Conservation (phyloP, 1,140 invertebrate species). For the Drosophila sulfurigaster region DNA sequence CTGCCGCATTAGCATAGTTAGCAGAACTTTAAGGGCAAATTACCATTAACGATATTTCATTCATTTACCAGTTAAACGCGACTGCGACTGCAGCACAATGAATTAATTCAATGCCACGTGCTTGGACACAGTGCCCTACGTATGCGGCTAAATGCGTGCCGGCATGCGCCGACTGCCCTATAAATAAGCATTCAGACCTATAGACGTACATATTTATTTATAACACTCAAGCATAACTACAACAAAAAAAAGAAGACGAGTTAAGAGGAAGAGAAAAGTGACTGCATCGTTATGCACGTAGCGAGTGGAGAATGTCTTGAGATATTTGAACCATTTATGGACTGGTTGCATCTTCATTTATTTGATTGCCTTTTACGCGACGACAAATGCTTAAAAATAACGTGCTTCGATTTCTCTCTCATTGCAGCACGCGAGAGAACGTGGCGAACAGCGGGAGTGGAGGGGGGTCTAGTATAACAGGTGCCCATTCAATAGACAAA, state of each 20-base stretch:
- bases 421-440: neutral
- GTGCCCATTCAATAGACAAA: constrained; percentile 70
- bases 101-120: constrained; percentile 43
- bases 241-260: neutral
- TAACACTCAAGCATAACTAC: neutral
- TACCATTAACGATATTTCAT: constrained; percentile 77
- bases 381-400: constrained; percentile 45
- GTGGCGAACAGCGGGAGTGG: neutral
- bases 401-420: constrained; percentile 25
- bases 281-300: constrained; percentile 64
- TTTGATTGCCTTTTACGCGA: constrained; percentile 62
- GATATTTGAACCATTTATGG: constrained; percentile 73
- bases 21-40: constrained; percentile 59
- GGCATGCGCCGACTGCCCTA: constrained; percentile 66
- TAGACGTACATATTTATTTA: constrained; percentile 36
- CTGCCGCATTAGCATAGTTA: constrained; percentile 67
- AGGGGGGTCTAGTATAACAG: constrained; percentile 43
- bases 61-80: constrained; percentile 59
- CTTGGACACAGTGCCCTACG: constrained; percentile 2
- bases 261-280: constrained; percentile 1
- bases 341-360: constrained; percentile 74
- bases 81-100: constrained; percentile 24
- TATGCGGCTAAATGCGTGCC: constrained; percentile 39
- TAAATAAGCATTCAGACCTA: constrained; percentile 60
- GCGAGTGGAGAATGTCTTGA: constrained; percentile 59